Percentiles rank a stretch among this genome's conserved stretches.
Evolutionary conservation across 1,140 invertebrate species (phyloP).

Genomic region (Ruditapes philippinarum): DNA sequence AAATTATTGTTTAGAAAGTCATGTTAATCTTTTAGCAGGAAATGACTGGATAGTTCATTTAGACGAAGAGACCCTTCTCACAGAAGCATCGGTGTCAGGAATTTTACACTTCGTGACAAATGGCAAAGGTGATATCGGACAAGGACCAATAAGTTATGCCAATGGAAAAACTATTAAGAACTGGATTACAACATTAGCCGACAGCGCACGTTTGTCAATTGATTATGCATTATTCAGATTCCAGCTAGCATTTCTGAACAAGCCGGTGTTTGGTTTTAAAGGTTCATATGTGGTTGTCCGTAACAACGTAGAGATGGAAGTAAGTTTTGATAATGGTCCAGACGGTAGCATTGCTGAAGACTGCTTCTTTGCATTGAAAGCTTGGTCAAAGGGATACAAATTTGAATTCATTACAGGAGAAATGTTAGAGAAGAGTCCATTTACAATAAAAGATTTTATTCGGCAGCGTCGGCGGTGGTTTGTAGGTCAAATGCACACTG

Average conservation of each 20-base stretch:
- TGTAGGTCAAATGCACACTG: slow-evolving; percentile 97
- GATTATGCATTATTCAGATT: slow-evolving; percentile 98
- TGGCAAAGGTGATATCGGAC: slow-evolving; percentile 98
- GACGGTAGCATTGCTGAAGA: slow-evolving; percentile 99
- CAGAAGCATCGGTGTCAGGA: slow-evolving; percentile 94
- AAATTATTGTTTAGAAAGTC: slow-evolving; percentile 98
- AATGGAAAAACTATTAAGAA: slow-evolving; percentile 96
- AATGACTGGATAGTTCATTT: slow-evolving; percentile 99
- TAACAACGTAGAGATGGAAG: slow-evolving; percentile 94
- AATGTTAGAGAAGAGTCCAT: slow-evolving; percentile 99
- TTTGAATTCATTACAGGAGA: slow-evolving; percentile 89
- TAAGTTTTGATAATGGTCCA: slow-evolving; percentile 97
- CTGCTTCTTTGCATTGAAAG: slow-evolving; percentile 98
- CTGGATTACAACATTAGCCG: slow-evolving; percentile 98
- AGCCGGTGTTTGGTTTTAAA: slow-evolving; percentile 98
- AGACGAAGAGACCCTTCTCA: slow-evolving; percentile 98
- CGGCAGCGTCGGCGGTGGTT: slow-evolving; percentile 98
- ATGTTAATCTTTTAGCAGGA: slow-evolving; percentile 93
- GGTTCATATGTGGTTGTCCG: slow-evolving; percentile 88
- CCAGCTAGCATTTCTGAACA: slow-evolving; percentile 97
- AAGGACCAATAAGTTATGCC: slow-evolving; percentile 93
- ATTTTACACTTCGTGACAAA: slow-evolving; percentile 96
- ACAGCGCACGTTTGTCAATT: slow-evolving; percentile 95
- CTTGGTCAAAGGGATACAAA: slow-evolving; percentile 88
- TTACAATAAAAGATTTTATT: slow-evolving; percentile 97